Conservation (phyloP, 2,888 invertebrate species). For the Trissonchulus sp. region DNA sequence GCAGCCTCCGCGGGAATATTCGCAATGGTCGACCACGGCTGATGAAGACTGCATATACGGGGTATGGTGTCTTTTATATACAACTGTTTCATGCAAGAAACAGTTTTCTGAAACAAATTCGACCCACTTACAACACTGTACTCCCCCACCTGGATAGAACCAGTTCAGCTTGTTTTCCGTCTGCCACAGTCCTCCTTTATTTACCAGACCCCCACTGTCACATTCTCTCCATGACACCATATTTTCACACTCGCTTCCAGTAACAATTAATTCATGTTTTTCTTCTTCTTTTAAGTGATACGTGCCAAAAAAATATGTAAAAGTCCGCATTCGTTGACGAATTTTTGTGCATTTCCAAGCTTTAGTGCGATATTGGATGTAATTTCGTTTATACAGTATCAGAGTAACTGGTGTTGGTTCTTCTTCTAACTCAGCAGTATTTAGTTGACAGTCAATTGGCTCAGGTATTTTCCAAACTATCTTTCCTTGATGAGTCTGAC, state of each 20-base stretch:
- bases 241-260: neutral
- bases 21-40: neutral
- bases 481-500: neutral
- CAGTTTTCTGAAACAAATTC: neutral
- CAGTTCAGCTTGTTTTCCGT: neutral
- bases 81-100: too few relatives aligned
- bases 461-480: neutral
- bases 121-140: neutral
- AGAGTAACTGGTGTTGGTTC: neutral
- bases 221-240: neutral
- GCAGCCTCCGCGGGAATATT: neutral
- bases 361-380: neutral
- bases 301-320: neutral
- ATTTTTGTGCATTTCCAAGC: neutral
- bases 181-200: neutral
- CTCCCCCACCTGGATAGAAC: neutral
- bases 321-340: neutral
- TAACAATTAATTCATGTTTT: neutral
- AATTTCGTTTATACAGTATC: neutral
- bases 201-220: neutral
- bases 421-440: neutral
- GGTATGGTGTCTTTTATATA: neutral
- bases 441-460: neutral
- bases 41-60: neutral
- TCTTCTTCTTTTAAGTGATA: neutral